Base-by-base conservation (phyloP, 1,140 invertebrate genomes). In the fruit fly (Drosophila melanogaster) region DNA sequence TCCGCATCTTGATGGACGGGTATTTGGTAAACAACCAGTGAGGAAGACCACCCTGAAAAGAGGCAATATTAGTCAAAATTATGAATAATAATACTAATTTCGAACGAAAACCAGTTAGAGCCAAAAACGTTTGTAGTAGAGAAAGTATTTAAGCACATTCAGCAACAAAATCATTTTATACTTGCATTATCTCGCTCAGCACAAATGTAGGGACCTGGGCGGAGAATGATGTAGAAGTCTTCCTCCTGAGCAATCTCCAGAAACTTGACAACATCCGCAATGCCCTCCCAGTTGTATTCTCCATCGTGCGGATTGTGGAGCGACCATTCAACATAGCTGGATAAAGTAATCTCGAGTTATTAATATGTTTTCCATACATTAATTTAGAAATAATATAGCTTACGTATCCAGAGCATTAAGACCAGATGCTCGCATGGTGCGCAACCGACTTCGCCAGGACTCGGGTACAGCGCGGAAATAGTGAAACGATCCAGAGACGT, bases 171-270 rank as follows among this genome's bases (percentile, higher is more conserved):
- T 2, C 4, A 5, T 11, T 12, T 33, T 35, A 8, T 8, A 53
- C 47, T 62, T 89, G 94, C 94, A 71, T 94, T 92, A 77, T 96
- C 96, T 91, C 95, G 94, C 92, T 96, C 96, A 24, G 97, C 97
- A 93, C 98, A 98, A 69, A 99, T 98, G 78, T 97, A 99, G 0
- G 98, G 98, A 0, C 98, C 98, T 2, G 97, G 95, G 71, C 98
- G 93, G 0, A 99, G 92, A n/a, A 99, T 94, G 2, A 98, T 97
- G 11, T 96, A 93, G 30, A 99, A 93, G 62, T 95, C 96, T 86
- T 97, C 95, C 77, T 97, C 94, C 78, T 97, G 94, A 0, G 97
- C 98, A 7, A 95, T 93, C 81, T 95, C 92, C 11, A 99, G 92
- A 91, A 98, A 99, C 92, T 94, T 92, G 41, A 92, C 92, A 14